These are phyloP conservation scores for Dryomyza anilis DNA, from an alignment of 2,888 invertebrate species.

Conservation along the genomic window DNA sequence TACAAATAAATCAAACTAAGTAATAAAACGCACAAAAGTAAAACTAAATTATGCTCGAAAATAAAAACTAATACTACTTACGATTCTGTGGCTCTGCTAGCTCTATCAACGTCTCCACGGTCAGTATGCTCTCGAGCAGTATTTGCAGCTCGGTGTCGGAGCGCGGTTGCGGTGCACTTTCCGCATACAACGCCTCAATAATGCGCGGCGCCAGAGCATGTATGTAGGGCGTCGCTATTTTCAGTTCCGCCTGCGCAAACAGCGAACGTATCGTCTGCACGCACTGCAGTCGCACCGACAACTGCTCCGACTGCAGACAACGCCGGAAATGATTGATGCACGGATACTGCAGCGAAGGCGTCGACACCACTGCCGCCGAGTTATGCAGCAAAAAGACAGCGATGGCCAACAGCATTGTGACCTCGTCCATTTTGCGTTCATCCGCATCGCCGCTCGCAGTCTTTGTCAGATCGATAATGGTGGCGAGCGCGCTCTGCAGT, in stretches of 20 bases:
- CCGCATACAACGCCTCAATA: slow-evolving; percentile 74
- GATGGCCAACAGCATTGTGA: slow-evolving; percentile 86
- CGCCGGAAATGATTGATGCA: slow-evolving; percentile 91
- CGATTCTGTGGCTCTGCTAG: slow-evolving; percentile 78
- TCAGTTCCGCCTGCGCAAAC: slow-evolving; percentile 73
- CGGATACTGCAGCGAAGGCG: slow-evolving; percentile 85
- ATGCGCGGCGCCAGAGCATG: slow-evolving; percentile 80
- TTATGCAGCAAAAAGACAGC: slow-evolving; percentile 87
- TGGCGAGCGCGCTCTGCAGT: slow-evolving; percentile 86
- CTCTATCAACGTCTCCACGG: slow-evolving; percentile 76
- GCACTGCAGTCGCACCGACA: slow-evolving; percentile 75
- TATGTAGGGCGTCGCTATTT: slow-evolving; percentile 78
- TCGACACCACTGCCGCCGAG: slow-evolving; percentile 74
- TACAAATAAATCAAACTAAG: background rate
- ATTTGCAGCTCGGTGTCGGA: slow-evolving; percentile 74
- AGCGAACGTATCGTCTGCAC: slow-evolving; percentile 79
- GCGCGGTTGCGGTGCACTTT: slow-evolving; percentile 66
- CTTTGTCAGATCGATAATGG: slow-evolving; percentile 88
- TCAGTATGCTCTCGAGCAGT: slow-evolving; percentile 73
- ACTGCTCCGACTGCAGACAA: slow-evolving; percentile 73
- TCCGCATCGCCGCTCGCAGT: slow-evolving; percentile 66
- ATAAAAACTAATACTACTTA: slow-evolving; percentile 63
- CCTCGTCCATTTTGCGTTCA: slow-evolving; percentile 80
- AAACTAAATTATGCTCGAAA: slow-evolving; percentile 5
- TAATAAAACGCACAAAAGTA: background rate